These are phyloP conservation scores for Cantharis flavilabris DNA, from an alignment of 2,888 invertebrate species.

Conservation along the genomic window DNA sequence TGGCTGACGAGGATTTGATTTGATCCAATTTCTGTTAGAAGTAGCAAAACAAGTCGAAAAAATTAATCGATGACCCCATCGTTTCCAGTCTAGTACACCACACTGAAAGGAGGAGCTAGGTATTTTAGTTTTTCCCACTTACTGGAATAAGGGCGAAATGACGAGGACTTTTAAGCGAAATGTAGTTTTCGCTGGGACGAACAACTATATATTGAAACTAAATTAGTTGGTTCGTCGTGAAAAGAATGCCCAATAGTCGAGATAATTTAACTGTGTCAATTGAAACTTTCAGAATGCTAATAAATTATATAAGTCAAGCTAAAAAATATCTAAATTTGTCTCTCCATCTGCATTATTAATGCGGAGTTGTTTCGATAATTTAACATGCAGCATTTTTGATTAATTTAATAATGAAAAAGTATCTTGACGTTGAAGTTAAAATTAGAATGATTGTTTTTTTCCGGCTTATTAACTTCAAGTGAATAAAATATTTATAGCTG, in stretches of 20 bases:
- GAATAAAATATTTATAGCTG: background rate
- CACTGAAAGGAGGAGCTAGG: background rate
- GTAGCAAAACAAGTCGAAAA: background rate
- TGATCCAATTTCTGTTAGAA: background rate
- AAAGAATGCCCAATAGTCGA: background rate
- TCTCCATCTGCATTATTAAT: background rate
- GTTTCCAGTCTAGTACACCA: background rate
- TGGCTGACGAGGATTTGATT: background rate
- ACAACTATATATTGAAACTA: background rate
- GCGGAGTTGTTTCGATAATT: background rate
- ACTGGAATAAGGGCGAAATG: background rate
- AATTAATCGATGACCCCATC: background rate
- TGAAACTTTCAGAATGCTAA: background rate
- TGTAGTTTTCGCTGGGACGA: background rate
- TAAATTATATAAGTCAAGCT: background rate
- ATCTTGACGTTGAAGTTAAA: background rate
- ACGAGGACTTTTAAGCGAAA: background rate
- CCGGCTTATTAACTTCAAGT: background rate
- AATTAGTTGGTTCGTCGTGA: background rate
- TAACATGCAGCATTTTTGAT: background rate
- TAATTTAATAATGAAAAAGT: background rate
- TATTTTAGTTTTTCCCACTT: background rate
- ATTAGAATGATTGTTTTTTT: background rate
- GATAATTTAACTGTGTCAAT: background rate
- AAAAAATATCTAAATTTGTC: background rate